A percentile compares a stretch with the other conserved stretches of the same genome.
phyloP scores from a whole-genome alignment of 2,888 invertebrate species.

The Teleogryllus oceanicus region DNA sequence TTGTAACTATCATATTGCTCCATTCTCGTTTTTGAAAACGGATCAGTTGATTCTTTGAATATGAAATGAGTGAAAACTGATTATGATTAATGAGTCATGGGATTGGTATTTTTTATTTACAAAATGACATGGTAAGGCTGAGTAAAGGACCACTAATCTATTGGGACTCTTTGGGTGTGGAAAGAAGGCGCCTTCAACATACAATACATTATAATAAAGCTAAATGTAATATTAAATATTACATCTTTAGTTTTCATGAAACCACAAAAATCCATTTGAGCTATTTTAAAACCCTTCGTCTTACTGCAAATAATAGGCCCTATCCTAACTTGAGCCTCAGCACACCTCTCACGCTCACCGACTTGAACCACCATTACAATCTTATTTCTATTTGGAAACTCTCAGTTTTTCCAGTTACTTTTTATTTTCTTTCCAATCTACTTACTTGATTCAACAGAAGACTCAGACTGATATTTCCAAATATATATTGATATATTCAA shows the following conservation, averaged over 20 bases:
- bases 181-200: neutral
- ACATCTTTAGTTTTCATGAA: conserved; percentile 19
- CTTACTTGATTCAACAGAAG: neutral
- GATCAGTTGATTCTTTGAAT: too few relatives aligned
- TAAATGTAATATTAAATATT: conserved; percentile 24
- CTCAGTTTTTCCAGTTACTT: neutral
- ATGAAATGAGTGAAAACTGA: too few relatives aligned
- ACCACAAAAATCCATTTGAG: conserved; percentile 26
- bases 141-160: neutral
- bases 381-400: neutral
- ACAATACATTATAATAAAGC: conserved; percentile 23
- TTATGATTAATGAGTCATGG: too few relatives aligned
- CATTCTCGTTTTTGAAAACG: too few relatives aligned
- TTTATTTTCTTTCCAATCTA: neutral
- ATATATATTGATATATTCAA: conserved; percentile 18
- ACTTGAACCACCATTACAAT: neutral
- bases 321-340: neutral
- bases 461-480: conserved; percentile 11
- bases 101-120: neutral
- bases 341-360: neutral
- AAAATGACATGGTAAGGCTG: conserved; percentile 1
- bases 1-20: too few relatives aligned
- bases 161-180: neutral
- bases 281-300: neutral
- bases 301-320: conserved; percentile 5